Evolutionary conservation across 2,113 vertebrate genomes (phyloP).

Genomic region (Pluvialis apricaria): DNA sequence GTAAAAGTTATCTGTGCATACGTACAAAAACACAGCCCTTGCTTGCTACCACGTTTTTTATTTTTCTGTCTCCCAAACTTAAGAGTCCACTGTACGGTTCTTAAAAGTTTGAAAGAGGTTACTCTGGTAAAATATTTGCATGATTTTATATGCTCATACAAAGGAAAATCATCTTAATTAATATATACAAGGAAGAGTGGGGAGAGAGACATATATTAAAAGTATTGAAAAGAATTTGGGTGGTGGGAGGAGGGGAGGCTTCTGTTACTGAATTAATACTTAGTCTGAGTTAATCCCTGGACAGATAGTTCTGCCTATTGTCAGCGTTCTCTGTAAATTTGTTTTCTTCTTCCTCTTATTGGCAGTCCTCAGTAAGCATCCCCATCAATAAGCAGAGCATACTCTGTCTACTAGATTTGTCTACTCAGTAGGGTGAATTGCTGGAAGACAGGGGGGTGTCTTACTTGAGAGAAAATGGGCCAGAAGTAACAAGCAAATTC

Average conservation of each 20-base stretch:
- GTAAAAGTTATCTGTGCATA: neutral
- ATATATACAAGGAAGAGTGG: neutral
- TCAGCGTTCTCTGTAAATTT: neutral
- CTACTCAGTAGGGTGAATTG: neutral
- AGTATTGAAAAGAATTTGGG: neutral
- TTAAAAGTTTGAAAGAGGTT: neutral
- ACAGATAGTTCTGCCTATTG: neutral
- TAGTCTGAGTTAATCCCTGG: neutral
- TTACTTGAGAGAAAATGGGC: neutral
- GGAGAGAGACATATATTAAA: neutral
- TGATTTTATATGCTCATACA: neutral
- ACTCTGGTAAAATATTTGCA: neutral
- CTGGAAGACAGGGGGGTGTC: neutral
- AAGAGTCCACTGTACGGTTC: neutral
- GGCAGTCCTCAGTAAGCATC: neutral
- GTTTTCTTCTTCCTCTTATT: neutral
- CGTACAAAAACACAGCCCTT: fast-evolving
- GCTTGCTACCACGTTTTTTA: neutral
- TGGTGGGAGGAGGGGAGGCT: neutral
- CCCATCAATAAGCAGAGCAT: neutral
- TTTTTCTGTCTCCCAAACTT: neutral
- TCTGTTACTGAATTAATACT: neutral
- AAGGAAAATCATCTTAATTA: neutral
- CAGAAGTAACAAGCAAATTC: neutral
- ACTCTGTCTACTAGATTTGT: neutral